Evolutionary conservation across 2,113 vertebrate genomes (phyloP).

Genomic region (Corapipo altera): DNA sequence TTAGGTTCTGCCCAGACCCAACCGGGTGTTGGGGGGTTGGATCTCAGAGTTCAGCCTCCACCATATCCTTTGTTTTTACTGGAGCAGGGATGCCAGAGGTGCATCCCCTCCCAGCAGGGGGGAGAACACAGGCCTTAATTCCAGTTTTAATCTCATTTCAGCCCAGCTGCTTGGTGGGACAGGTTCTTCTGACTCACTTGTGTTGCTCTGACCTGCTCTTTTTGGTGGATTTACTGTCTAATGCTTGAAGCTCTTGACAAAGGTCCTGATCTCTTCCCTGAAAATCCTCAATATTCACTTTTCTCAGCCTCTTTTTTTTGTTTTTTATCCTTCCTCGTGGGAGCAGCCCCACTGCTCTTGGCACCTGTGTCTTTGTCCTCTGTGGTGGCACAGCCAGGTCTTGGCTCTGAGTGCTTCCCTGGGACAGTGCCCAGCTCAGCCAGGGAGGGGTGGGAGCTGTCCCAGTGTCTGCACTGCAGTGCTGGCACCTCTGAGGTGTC

Average conservation of each 20-base stretch:
- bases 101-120: background rate
- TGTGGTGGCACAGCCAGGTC: background rate
- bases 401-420: background rate
- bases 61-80: background rate
- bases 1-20: background rate
- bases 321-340: accelerated
- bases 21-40: background rate
- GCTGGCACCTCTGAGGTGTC: background rate
- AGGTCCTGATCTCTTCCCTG: background rate
- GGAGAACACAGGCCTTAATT: background rate
- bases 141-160: background rate
- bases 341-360: background rate
- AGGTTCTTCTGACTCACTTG: background rate
- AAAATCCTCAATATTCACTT: accelerated
- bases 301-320: background rate
- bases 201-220: background rate
- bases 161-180: background rate
- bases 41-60: background rate
- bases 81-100: background rate
- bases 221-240: background rate
- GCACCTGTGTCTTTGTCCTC: background rate
- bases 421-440: background rate
- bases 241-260: background rate
- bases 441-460: background rate
- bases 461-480: background rate